phyloP scores from a whole-genome alignment of 2,113 vertebrate genomes.

The Brienomyrus brachyistius region DNA sequence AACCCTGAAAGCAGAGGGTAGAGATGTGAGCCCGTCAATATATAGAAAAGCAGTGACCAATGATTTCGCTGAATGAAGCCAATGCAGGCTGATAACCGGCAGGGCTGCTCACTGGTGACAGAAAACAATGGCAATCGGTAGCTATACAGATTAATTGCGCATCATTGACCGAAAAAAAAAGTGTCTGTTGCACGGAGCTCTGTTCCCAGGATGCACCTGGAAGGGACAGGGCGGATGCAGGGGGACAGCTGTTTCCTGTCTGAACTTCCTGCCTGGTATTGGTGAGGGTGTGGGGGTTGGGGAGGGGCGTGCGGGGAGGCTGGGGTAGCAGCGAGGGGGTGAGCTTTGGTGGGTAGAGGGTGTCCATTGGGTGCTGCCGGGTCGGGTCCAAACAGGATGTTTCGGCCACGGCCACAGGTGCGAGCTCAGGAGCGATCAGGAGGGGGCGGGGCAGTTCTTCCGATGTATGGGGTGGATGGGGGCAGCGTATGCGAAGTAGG shows the following conservation, averaged over 20 bases:
- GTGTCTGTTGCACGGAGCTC: conserved; percentile 43
- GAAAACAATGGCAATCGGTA: background rate
- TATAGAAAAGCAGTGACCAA: background rate
- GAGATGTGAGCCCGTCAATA: background rate
- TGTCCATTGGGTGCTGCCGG: conserved; percentile 25
- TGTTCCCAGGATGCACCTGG: conserved; percentile 78
- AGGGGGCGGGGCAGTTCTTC: conserved; percentile 17
- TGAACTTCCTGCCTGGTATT: conserved; percentile 55
- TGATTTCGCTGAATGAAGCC: background rate
- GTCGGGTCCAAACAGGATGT: conserved; percentile 56
- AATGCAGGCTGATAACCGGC: background rate
- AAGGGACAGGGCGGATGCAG: conserved; percentile 47
- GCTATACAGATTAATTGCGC: background rate
- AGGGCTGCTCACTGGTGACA: background rate
- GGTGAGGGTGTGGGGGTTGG: background rate
- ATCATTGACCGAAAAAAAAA: conserved; percentile 16
- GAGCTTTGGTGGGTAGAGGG: background rate
- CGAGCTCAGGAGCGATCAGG: conserved; percentile 26
- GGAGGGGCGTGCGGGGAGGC: background rate
- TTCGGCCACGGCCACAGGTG: conserved; percentile 51
- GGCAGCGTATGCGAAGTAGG: background rate
- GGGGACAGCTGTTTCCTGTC: conserved; percentile 70
- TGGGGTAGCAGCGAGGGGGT: background rate
- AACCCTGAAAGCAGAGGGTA: background rate
- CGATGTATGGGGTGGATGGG: background rate